Evolutionary conservation across 2,113 vertebrate species (phyloP).

Genomic region (Pelecanoides urinatrix): DNA sequence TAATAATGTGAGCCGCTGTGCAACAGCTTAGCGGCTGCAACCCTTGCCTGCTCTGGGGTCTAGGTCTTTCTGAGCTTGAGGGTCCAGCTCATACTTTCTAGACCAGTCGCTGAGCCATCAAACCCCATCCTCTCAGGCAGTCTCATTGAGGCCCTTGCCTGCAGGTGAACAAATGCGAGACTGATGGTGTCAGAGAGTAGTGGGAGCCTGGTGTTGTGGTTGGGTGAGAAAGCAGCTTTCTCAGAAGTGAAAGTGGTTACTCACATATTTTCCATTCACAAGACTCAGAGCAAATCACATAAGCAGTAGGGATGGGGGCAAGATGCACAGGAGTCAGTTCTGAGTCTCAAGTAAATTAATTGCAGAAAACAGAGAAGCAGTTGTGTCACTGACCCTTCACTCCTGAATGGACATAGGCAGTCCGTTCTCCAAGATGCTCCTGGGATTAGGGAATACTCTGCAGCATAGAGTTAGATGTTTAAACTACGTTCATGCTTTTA

Average conservation of each 20-base stretch:
- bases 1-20: background rate
- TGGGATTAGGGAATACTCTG: background rate
- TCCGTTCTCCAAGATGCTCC: background rate
- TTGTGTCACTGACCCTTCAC: background rate
- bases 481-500: background rate
- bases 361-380: background rate
- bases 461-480: background rate
- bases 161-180: background rate
- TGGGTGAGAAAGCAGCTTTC: background rate
- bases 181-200: background rate
- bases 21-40: background rate
- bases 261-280: background rate
- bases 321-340: background rate
- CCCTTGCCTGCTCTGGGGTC: background rate
- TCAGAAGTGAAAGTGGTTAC: background rate
- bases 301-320: background rate
- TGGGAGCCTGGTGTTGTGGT: background rate
- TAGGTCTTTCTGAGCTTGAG: background rate
- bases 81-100: background rate
- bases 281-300: background rate
- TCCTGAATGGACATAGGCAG: background rate
- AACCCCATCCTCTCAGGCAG: background rate
- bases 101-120: background rate
- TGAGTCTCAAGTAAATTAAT: background rate
- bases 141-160: background rate